phyloP scores from a whole-genome alignment of 2,797 vertebrate genomes.

The Sphaeramia orbicularis region DNA sequence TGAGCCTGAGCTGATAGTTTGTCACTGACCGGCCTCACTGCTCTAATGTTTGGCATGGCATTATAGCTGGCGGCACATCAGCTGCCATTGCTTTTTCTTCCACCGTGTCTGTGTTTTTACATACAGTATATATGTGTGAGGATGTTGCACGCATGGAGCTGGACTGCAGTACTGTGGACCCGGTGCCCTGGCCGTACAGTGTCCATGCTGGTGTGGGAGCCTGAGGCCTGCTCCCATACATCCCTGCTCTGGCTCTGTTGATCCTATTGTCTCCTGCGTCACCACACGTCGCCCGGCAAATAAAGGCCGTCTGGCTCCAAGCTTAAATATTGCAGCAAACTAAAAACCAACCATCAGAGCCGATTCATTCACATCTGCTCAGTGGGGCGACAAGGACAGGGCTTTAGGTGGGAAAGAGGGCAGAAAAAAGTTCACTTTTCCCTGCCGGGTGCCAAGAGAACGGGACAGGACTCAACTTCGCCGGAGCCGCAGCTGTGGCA shows the following conservation, averaged over 20 bases:
- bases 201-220: conserved; percentile 81
- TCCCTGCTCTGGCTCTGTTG: conserved; percentile 83
- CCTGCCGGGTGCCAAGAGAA: conserved; percentile 89
- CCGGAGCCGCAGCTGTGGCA: conserved; percentile 90
- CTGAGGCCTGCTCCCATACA: conserved; percentile 84
- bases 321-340: conserved; percentile 95
- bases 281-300: conserved; percentile 92
- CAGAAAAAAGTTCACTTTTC: conserved; percentile 91
- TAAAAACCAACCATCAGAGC: conserved; percentile 97
- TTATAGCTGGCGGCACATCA: conserved; percentile 45
- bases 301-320: conserved; percentile 97
- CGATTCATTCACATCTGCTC: conserved; percentile 97
- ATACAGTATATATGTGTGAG: conserved; percentile 42
- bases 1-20: conserved; percentile 18
- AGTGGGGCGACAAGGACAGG: conserved; percentile 94
- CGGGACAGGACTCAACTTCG: conserved; percentile 87
- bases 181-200: conserved; percentile 64
- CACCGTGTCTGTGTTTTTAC: conserved; percentile 45
- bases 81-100: conserved; percentile 47
- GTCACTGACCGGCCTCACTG: conserved; percentile 51
- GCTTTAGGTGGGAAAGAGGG: conserved; percentile 93
- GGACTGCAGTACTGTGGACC: conserved; percentile 61
- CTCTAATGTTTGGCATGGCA: conserved; percentile 31
- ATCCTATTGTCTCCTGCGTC: conserved; percentile 92
- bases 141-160: conserved; percentile 47